Evolutionary conservation across 2,113 vertebrate species (phyloP).

Genomic region (Misgurnus mizolepis): DNA sequence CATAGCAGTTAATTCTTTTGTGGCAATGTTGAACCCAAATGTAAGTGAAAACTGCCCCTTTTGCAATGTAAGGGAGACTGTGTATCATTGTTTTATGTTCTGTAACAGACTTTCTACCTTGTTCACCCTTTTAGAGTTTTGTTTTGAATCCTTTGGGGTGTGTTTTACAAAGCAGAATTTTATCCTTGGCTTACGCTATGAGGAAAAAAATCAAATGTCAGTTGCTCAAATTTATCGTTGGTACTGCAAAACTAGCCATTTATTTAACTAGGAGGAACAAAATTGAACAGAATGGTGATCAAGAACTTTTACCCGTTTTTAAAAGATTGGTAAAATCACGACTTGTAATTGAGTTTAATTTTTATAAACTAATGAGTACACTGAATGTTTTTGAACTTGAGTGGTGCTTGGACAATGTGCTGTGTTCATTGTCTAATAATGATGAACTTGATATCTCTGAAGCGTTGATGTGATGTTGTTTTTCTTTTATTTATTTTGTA

Average conservation of each 20-base stretch:
- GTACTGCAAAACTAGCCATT: not conserved
- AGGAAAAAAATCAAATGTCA: not conserved
- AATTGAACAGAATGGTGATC: not conserved
- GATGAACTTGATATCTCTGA: not conserved
- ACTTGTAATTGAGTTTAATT: not conserved
- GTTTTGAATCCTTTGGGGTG: not conserved
- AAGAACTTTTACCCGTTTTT: not conserved
- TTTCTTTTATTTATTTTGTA: too few relatives aligned
- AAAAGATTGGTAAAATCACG: not conserved
- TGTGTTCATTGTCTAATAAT: not conserved
- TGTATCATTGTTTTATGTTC: not conserved
- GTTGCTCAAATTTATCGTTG: not conserved
- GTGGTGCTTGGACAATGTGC: not conserved
- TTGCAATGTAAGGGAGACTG: not conserved
- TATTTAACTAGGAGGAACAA: not conserved
- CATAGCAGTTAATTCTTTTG: not conserved
- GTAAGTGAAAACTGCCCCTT: not conserved
- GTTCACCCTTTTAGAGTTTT: not conserved
- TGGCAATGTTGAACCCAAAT: slow-evolving; percentile 5
- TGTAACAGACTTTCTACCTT: not conserved
- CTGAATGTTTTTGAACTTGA: not conserved
- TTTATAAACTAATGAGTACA: not conserved
- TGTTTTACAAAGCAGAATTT: not conserved
- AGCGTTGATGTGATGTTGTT: not conserved
- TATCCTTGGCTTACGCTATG: not conserved